phyloP scores from a whole-genome alignment of 2,113 vertebrate genomes.

The Poicephalus meyeri region DNA sequence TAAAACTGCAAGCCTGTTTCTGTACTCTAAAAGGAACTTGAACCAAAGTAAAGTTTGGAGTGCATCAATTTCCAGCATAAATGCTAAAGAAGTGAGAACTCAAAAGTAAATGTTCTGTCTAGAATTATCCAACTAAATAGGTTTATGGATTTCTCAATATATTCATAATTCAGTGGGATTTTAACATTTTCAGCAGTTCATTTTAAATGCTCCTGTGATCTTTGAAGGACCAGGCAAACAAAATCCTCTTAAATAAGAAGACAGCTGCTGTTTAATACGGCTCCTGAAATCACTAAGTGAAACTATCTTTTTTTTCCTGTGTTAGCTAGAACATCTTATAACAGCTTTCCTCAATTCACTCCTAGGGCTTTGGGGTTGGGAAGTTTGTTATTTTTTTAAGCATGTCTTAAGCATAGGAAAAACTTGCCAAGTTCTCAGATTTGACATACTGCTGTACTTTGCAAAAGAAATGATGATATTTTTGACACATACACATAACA shows the following conservation, averaged over 20 bases:
- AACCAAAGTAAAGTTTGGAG: not conserved
- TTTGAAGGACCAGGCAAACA: conserved; percentile 23
- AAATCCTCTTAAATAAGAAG: conserved; percentile 43
- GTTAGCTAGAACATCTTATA: not conserved
- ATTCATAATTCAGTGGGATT: conserved; percentile 39
- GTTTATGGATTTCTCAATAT: conserved; percentile 10
- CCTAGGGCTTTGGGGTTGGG: not conserved
- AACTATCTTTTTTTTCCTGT: not conserved
- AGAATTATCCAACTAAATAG: conserved; percentile 29
- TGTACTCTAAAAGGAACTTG: not conserved
- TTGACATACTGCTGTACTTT: not conserved
- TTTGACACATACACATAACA: not conserved
- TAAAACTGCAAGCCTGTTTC: not conserved
- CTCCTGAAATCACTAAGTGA: not conserved
- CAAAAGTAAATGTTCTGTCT: not conserved
- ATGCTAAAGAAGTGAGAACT: not conserved
- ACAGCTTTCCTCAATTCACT: not conserved
- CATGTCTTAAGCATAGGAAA: not conserved
- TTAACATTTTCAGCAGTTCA: not conserved
- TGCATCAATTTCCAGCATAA: not conserved
- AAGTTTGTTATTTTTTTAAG: not conserved
- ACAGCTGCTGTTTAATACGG: not conserved
- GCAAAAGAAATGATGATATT: not conserved
- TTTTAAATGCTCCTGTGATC: conserved; percentile 8
- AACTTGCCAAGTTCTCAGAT: not conserved